Evolutionary conservation across 1,140 invertebrate species (phyloP), one percentile per base, ranked within the genome.

Genomic region (Platyscapa corneri): DNA sequence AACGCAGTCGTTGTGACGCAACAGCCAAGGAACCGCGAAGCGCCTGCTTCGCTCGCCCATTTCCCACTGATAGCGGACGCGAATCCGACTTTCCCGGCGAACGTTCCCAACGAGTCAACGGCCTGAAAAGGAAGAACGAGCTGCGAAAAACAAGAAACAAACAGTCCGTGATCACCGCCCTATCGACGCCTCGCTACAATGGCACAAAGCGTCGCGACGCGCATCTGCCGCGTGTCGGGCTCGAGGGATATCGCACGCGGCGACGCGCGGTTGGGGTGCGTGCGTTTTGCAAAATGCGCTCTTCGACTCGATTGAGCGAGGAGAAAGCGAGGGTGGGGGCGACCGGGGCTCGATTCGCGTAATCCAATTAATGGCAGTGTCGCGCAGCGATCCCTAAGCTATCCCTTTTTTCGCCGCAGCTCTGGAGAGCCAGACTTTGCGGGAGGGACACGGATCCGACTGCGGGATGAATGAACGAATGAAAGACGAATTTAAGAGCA

Each of bases 291-390:
- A 60, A 60, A 64, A 79, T 60, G 23, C 32, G 56, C 37, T 37
- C 42, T 23, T 23, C 32, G 60, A 32, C 18, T 3, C 2, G 37
- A 37, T 20, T 14, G 64, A 80, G 39, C n/a, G 49, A 10, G 65
- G 65, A 32, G 30, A 67, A 67, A 67, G 30, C 32, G 30, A 67
- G 64, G 16, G 18, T 34, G 64, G 30, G 5, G 8, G 65, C 32
- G 64, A 67, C 10, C 6, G 64, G 14, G 37, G 32, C 42, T 79
- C 56, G 67, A 53, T 70, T 53, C 74, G 39, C 37, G 56, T 77
- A 83, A 77, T 83, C 72, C 82, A 83, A 83, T 83, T 83, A 83
- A 82, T 74, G 32, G 16, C 3, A 37, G 78, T 81, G 64, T 46
- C 64, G 64, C 64, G 67, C 1, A 10, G 6, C 72, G 46, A 64